Evolutionary conservation across 2,888 invertebrate genomes (phyloP).

Genomic region (Hypsopygia costalis): DNA sequence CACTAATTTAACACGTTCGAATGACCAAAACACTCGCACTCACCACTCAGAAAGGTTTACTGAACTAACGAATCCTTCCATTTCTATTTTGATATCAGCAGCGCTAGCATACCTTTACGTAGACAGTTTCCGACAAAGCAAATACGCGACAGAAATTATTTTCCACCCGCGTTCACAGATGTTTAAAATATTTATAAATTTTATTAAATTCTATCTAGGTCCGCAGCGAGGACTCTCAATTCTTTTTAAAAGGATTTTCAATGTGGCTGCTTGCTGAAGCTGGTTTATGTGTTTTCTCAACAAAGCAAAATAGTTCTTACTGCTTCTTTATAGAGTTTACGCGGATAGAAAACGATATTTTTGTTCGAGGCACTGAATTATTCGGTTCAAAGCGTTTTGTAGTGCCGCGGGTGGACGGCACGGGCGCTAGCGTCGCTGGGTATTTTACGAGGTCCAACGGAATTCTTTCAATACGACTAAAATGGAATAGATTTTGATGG

Average conservation of each 20-base stretch:
- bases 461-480: slow-evolving; percentile 44
- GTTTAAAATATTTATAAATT: not conserved
- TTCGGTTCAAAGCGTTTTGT: slow-evolving; percentile 46
- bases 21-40: no score
- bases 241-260: slow-evolving; percentile 46
- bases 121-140: no score
- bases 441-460: slow-evolving; percentile 49
- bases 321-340: slow-evolving; percentile 20
- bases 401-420: slow-evolving; percentile 36
- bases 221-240: slow-evolving; percentile 21
- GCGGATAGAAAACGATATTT: slow-evolving; percentile 24
- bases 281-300: slow-evolving; percentile 16
- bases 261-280: slow-evolving; percentile 35
- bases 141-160: not conserved
- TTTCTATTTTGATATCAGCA: no score
- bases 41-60: no score
- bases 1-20: no score
- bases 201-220: not conserved
- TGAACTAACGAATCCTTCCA: no score
- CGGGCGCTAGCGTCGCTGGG: slow-evolving; percentile 35
- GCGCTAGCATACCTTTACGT: no score
- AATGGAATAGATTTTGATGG: slow-evolving; percentile 47
- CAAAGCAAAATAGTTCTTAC: slow-evolving; percentile 24
- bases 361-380: slow-evolving; percentile 44
- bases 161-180: not conserved